phyloP scores from a whole-genome alignment of 2,888 invertebrate genomes.

The Trissolcus japonicus region DNA sequence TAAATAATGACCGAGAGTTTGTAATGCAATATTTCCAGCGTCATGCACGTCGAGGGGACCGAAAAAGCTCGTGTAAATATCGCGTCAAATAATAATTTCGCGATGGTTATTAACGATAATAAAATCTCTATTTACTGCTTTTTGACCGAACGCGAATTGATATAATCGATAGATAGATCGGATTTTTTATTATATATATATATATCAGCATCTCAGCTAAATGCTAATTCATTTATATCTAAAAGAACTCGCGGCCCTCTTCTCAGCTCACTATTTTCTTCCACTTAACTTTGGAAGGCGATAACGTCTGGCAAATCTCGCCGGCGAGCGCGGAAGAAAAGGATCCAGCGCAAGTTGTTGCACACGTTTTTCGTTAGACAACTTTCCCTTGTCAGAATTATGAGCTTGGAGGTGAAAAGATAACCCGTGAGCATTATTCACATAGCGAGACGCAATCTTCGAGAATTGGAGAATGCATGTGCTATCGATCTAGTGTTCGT shows the following conservation, averaged over 20 bases:
- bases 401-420: slow-evolving; percentile 73
- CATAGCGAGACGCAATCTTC: slow-evolving; percentile 56
- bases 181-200: not conserved
- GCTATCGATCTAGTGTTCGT: slow-evolving; percentile 47
- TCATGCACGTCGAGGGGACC: slow-evolving; percentile 23
- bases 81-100: slow-evolving; percentile 72
- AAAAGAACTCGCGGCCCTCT: not conserved
- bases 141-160: slow-evolving; percentile 29
- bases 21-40: slow-evolving; percentile 54
- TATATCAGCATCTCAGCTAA: too few species aligned
- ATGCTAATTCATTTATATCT: too few species aligned
- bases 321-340: slow-evolving; percentile 20
- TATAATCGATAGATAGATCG: slow-evolving; percentile 31
- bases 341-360: slow-evolving; percentile 66
- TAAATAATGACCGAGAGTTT: slow-evolving; percentile 57
- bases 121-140: slow-evolving; percentile 74
- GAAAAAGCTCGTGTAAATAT: slow-evolving; percentile 66
- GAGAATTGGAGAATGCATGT: slow-evolving; percentile 56
- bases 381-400: slow-evolving; percentile 68
- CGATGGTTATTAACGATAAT: slow-evolving; percentile 75
- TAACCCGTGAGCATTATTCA: slow-evolving; percentile 74
- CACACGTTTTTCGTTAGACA: slow-evolving; percentile 69
- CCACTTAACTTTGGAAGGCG: slow-evolving; percentile 67
- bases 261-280: slow-evolving; percentile 71
- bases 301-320: slow-evolving; percentile 53